phyloP scores from a whole-genome alignment of 2,888 invertebrate genomes.

The Brenthis daphne region DNA sequence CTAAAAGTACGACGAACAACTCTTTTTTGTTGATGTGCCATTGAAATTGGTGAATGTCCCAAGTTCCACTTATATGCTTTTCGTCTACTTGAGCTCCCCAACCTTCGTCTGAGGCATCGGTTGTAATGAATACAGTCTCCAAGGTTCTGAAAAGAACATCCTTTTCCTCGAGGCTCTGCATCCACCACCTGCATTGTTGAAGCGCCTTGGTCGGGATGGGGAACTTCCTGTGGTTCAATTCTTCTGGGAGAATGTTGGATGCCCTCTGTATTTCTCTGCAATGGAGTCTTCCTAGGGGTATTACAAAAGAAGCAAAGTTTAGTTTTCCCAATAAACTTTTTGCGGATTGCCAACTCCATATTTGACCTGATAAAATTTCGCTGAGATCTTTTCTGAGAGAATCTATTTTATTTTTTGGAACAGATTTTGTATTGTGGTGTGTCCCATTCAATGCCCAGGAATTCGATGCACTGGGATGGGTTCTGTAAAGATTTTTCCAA shows the following conservation, averaged over 20 bases:
- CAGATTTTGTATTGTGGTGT: conserved; percentile 25
- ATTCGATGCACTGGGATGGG: background rate
- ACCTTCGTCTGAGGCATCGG: conserved; percentile 27
- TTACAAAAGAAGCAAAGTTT: conserved; percentile 31
- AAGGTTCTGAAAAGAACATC: background rate
- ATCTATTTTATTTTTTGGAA: conserved; percentile 26
- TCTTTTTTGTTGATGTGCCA: conserved; percentile 45
- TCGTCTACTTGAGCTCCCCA: conserved; percentile 42
- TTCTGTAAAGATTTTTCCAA: background rate
- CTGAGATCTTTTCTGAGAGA: background rate
- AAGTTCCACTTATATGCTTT: conserved; percentile 31
- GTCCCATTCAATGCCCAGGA: conserved; percentile 25
- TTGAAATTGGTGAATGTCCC: conserved; percentile 29
- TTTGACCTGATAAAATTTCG: conserved; percentile 1
- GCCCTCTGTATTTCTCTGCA: conserved; percentile 24
- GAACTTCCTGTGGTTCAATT: background rate
- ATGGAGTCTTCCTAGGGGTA: conserved; percentile 35
- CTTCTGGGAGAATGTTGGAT: conserved; percentile 19
- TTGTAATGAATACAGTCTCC: background rate
- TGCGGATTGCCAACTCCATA: conserved; percentile 22
- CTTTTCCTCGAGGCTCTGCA: background rate
- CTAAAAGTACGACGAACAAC: conserved; percentile 39
- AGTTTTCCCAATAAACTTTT: conserved; percentile 19
- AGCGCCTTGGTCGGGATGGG: background rate
- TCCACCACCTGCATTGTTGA: background rate